Evolutionary conservation across 2,113 vertebrate species (phyloP).

Genomic region (Tachysurus fulvidraco): DNA sequence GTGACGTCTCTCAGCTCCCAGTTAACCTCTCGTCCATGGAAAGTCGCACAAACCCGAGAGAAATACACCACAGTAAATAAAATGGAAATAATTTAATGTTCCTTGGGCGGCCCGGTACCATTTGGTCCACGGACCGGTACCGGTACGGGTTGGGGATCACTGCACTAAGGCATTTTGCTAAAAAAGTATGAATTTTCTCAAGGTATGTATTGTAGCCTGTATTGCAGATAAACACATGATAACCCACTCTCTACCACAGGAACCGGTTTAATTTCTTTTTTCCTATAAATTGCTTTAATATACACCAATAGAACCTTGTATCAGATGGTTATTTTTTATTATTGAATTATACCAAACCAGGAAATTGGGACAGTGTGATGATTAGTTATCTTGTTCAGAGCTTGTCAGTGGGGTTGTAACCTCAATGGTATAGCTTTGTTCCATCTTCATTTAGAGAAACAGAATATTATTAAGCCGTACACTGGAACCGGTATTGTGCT

Average conservation of each 20-base stretch:
- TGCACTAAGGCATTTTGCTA: not conserved
- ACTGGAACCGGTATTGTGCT: not conserved
- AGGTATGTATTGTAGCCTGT: not conserved
- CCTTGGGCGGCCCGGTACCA: too few relatives aligned
- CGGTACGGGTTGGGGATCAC: too few relatives aligned
- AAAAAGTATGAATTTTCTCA: too few relatives aligned
- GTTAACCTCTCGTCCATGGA: too few relatives aligned
- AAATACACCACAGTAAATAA: too few relatives aligned
- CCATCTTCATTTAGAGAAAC: not conserved
- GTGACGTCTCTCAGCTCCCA: too few relatives aligned
- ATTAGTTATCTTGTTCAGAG: not conserved
- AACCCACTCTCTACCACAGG: not conserved
- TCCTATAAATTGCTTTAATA: not conserved
- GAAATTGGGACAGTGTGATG: not conserved
- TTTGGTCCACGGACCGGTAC: too few relatives aligned
- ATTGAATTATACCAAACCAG: not conserved
- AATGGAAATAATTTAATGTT: too few relatives aligned
- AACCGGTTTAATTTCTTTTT: not conserved
- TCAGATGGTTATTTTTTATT: conserved; percentile 2
- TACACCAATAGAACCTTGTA: not conserved
- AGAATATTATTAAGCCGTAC: not conserved
- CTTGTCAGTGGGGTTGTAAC: not conserved
- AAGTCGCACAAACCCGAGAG: too few relatives aligned
- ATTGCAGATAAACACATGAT: not conserved
- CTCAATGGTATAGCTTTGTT: not conserved